These are phyloP conservation scores for Leucophora obtusa DNA, from an alignment of 2,888 invertebrate genomes.

Conservation along the genomic window DNA sequence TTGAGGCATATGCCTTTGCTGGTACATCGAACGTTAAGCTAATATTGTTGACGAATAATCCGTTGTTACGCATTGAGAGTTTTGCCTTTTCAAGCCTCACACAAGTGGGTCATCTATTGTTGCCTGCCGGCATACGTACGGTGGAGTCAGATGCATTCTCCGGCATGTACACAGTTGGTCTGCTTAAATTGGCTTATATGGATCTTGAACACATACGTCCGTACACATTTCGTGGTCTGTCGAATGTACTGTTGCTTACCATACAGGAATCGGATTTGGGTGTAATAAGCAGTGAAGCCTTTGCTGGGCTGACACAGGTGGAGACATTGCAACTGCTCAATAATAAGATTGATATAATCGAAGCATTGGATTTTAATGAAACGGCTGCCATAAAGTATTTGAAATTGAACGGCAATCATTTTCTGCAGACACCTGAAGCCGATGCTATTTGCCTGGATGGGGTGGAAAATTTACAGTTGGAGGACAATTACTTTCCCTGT, in stretches of 20 bases:
- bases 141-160: slow-evolving; percentile 90
- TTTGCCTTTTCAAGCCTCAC: slow-evolving; percentile 91
- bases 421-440: slow-evolving; percentile 86
- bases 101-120: slow-evolving; percentile 89
- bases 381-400: slow-evolving; percentile 86
- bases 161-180: slow-evolving; percentile 88
- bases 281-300: slow-evolving; percentile 85
- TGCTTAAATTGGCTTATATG: slow-evolving; percentile 90
- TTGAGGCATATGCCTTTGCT: slow-evolving; percentile 90
- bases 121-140: slow-evolving; percentile 88
- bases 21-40: slow-evolving; percentile 91
- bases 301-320: slow-evolving; percentile 86
- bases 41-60: slow-evolving; percentile 91
- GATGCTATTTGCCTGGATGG: slow-evolving; percentile 84
- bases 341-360: slow-evolving; percentile 90
- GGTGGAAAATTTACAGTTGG: slow-evolving; percentile 86
- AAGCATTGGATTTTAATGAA: slow-evolving; percentile 85
- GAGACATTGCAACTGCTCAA: slow-evolving; percentile 87
- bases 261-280: slow-evolving; percentile 91
- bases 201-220: slow-evolving; percentile 85
- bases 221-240: slow-evolving; percentile 87
- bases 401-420: slow-evolving; percentile 90
- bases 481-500: slow-evolving; percentile 91
- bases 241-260: slow-evolving; percentile 86
- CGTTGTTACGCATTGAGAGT: slow-evolving; percentile 87